Base-by-base conservation (phyloP, 2,888 invertebrate genomes). In the Ophion ventricosus region DNA sequence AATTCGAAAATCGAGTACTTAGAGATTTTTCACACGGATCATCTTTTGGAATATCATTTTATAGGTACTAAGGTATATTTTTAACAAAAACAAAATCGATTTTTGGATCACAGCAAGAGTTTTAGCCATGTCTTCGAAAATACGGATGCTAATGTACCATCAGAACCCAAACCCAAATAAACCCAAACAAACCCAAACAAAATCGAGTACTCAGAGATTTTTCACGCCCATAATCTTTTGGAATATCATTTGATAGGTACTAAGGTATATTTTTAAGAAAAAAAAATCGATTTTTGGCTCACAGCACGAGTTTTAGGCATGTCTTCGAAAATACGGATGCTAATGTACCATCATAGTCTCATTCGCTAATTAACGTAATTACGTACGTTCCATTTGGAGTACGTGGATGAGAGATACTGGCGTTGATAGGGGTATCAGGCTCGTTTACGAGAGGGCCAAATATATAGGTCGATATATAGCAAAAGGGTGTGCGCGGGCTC, bases 281-380 rank as follows among this genome's bases (percentile, higher is more conserved):
- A n/a, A n/a, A n/a, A n/a, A n/a, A n/a, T n/a, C n/a, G n/a, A n/a
- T n/a, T n/a, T n/a, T n/a, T n/a, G n/a, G n/a, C 14, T 49, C 17
- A 17, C 2, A 17, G 14, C 14, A 17, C 4, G 49, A 49, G 49
- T 49, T 14, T 49, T 49, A 17, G 49, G 17, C 49, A 61, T 61
- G 69, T 14, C 64, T 59, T 57, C 56, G 40, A 69, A 78, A 82
- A 67, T 82, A 69, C 56, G 54, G 63, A 78, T 74, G 69, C 72
- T 64, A 61, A 17, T 54, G 43, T 66, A 43, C 56, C 43, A 40
- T 25, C 64, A 64, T n/a, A n/a, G 64, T 61, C 64, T 79, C 75
- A 66, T 79, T 80, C 66, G 25, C 75, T 79, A 82, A 82, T 82
- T 79, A 79, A 75, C 82, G 82, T 67, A 79, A 84, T 82, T 79